These are phyloP conservation scores for Cheilosia soror DNA, from an alignment of 2,888 invertebrate genomes.

Conservation along the genomic window DNA sequence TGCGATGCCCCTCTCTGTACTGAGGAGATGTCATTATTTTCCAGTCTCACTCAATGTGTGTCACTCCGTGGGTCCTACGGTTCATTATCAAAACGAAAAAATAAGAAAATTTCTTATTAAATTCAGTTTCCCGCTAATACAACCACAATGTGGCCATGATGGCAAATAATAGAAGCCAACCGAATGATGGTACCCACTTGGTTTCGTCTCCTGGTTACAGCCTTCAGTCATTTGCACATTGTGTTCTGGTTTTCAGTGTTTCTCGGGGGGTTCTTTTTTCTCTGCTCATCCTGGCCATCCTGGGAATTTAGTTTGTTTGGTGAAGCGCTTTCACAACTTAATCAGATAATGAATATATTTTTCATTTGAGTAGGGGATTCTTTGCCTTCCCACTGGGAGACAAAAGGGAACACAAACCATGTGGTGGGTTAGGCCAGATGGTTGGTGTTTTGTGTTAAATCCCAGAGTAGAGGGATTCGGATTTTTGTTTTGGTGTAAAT, in stretches of 20 bases:
- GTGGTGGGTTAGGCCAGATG: conserved; percentile 43
- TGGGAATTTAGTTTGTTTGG: conserved; percentile 61
- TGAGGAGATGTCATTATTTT: conserved; percentile 49
- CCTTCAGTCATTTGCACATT: conserved; percentile 62
- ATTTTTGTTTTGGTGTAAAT: conserved; percentile 18
- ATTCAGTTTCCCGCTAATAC: conserved; percentile 38
- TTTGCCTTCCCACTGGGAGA: not conserved
- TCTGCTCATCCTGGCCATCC: conserved; percentile 18
- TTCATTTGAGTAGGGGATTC: conserved; percentile 32
- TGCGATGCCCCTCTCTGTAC: conserved; percentile 8
- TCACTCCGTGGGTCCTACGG: conserved; percentile 20
- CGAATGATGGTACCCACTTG: conserved; percentile 49
- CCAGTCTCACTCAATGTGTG: conserved; percentile 53
- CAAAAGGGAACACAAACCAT: conserved; percentile 36
- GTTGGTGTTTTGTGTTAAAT: conserved; percentile 6
- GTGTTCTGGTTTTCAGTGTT: conserved; percentile 9
- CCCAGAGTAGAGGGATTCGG: conserved; percentile 8
- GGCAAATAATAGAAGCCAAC: conserved; percentile 46
- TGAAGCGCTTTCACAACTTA: conserved; percentile 59
- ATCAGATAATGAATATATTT: conserved; percentile 71
- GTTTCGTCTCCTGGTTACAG: conserved; percentile 43
- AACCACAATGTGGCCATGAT: conserved; percentile 51
- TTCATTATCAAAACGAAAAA: conserved; percentile 46
- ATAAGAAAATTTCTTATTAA: conserved; percentile 32
- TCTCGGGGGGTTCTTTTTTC: conserved; percentile 10